Evolutionary conservation across 2,888 invertebrate genomes (phyloP), one percentile per base, ranked within the genome.

Genomic region (Zele albiditarsus): DNA sequence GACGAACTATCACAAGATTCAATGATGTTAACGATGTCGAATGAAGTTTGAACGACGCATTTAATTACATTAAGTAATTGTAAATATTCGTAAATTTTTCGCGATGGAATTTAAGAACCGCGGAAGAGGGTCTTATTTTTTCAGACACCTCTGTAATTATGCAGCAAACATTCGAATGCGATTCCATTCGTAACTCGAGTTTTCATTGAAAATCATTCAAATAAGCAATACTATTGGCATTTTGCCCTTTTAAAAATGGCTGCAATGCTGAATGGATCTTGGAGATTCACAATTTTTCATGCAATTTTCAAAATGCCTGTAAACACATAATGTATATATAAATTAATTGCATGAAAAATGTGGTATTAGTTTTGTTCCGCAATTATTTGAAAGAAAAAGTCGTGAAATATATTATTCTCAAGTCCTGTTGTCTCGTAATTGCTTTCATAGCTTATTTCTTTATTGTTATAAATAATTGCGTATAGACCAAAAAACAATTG

Each of bases 1-100:
- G 96, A 96, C 90, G 96, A 96, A 87, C 90, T 96, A 58, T 96
- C 96, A 1, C 95, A 96, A 89, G 96, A 96, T 85, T 96, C 96
- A n/a, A 94, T 95, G 80, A 93, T 96, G 88, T 94, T 95, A 87
- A 95, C 95, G 90, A 95, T 95, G 95, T 94, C 95, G 90, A 94
- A 94, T 85, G 95, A 95, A 90, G 95, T 95, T 85, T 93, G 90
- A 90, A 86, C 8, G 20, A 63, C n/a, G 16, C 12, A n/a, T 28
- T 12, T 63, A 27, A 27, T 38, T 38, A 31, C 5, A 16, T 38
- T 65, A 60, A 57, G 49, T 46, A 1, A 28, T 27, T 28, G 25
- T 63, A 31, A 49, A 46, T 49, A 63, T 25, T 27, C 63, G 14
- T 10, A 53, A 67, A 25, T 33, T 23, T 27, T 20, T 42, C 8